phyloP scores from a whole-genome alignment of 2,888 invertebrate genomes.

The Tachystola acroxantha region DNA sequence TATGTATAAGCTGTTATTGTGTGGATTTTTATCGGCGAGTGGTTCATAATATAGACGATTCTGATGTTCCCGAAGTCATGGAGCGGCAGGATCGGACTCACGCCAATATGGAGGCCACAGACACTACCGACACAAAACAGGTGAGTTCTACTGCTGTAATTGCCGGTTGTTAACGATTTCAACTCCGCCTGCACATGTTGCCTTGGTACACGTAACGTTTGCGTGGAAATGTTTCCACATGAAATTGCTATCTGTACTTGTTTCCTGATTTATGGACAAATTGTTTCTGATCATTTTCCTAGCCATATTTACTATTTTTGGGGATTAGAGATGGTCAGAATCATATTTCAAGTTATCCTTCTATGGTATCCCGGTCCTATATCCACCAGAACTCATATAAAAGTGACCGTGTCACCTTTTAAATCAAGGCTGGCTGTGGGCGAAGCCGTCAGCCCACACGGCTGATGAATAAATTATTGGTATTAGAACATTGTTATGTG shows the following conservation, averaged over 20 bases:
- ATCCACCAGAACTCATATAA: conserved; percentile 5
- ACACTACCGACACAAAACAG: conserved; percentile 82
- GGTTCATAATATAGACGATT: conserved; percentile 64
- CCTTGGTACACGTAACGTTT: conserved; percentile 32
- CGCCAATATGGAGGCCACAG: conserved; percentile 80
- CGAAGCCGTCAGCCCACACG: conserved; percentile 65
- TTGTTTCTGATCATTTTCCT: background rate
- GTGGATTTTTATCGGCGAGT: conserved; percentile 52
- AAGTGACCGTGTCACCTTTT: conserved; percentile 37
- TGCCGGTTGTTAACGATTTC: conserved; percentile 64
- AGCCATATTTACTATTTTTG: no score
- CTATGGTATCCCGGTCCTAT: background rate
- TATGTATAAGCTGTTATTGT: conserved; percentile 63
- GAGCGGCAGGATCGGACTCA: conserved; percentile 71
- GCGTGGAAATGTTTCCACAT: conserved; percentile 17
- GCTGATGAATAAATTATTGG: conserved; percentile 66
- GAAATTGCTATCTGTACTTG: background rate
- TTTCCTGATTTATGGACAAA: background rate
- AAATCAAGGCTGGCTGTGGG: conserved; percentile 69
- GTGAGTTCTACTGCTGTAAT: conserved; percentile 65
- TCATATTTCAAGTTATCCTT: background rate
- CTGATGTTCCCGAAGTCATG: conserved; percentile 73
- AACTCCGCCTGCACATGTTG: conserved; percentile 37
- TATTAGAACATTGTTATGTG: conserved; percentile 64
- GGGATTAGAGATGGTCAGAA: no score